Evolutionary conservation across 2,113 vertebrate genomes (phyloP), one percentile per base, ranked within the genome.

Genomic region (Salvelinus sp.): DNA sequence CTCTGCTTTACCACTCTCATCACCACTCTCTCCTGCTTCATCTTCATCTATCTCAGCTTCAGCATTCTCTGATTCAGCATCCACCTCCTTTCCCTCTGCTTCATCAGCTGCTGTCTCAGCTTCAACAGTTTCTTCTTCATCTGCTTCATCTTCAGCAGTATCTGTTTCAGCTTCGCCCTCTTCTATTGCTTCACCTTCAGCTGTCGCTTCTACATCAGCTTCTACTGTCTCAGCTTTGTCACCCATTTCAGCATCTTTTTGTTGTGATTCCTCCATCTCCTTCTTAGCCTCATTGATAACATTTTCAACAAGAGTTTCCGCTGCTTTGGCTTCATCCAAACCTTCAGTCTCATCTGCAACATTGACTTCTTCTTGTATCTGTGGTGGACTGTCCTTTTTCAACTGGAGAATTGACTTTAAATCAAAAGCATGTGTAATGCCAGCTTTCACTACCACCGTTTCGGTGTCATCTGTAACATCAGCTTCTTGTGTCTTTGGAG

Each of bases 321-420:
- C 70, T 6, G 77, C 1, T 60, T 74, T 69, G 4, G 73, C 64
- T 81, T 73, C 76, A 1, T 65, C 30, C 2, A 62, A 16, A 64
- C 68, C 65, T 25, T 68, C 66, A 58, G 22, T 73, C 0, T 71
- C 38, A 65, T 58, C 69, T 65, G 50, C 23, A 27, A 58, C 20
- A 18, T n/a, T 28, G 10, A 73, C 68, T 38, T 54, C 38, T 44
- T 2, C 20, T 33, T 79, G 27, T 68, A 3, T 47, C 16, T 60
- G 28, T 22, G 64, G 66, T 7, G 73, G 13, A 44, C 47, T 69
- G n/a, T 72, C 68, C 57, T 89, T 92, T 74, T 94, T 94, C 76
- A 79, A 73, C 77, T 82, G 87, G 63, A 97, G 91, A 81, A 96
- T 94, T 38, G 91, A 91, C 82, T 92, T 92, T 9, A 97, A 90